These are phyloP conservation scores for Tetragonula clypearis DNA, from an alignment of 1,140 invertebrate genomes.

Conservation along the genomic window DNA sequence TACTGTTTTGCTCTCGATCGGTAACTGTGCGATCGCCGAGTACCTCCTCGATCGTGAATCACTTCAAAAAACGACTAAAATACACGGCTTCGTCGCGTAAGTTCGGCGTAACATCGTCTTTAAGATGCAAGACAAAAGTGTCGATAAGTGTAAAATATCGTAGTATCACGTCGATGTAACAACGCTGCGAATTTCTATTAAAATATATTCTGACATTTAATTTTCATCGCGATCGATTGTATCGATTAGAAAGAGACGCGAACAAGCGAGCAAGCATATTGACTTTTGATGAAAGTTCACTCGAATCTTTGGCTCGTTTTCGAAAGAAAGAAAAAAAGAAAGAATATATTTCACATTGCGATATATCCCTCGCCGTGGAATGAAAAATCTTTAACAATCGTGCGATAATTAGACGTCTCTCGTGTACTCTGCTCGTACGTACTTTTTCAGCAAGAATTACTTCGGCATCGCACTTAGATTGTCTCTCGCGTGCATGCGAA, in stretches of 20 bases:
- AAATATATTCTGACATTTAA: neutral
- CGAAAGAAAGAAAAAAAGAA: neutral
- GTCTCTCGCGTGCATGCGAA: neutral
- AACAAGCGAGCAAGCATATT: neutral
- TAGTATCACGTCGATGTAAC: neutral
- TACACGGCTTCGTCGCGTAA: neutral
- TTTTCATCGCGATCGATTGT: no score
- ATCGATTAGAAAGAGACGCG: neutral
- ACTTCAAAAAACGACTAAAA: neutral
- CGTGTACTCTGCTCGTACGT: no score
- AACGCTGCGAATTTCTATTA: no score
- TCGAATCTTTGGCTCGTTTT: neutral
- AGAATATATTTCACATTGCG: neutral
- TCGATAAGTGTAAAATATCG: neutral
- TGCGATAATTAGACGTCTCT: neutral
- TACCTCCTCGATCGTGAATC: neutral
- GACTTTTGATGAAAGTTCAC: neutral
- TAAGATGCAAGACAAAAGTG: neutral
- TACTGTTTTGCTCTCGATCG: neutral
- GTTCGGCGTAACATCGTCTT: neutral
- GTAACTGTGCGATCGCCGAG: neutral
- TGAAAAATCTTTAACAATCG: neutral
- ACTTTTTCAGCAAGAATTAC: no score
- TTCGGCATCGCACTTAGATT: neutral
- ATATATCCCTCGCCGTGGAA: neutral